Evolutionary conservation across 2,113 vertebrate genomes (phyloP).

Genomic region (Cyprinodon brontotheroides): DNA sequence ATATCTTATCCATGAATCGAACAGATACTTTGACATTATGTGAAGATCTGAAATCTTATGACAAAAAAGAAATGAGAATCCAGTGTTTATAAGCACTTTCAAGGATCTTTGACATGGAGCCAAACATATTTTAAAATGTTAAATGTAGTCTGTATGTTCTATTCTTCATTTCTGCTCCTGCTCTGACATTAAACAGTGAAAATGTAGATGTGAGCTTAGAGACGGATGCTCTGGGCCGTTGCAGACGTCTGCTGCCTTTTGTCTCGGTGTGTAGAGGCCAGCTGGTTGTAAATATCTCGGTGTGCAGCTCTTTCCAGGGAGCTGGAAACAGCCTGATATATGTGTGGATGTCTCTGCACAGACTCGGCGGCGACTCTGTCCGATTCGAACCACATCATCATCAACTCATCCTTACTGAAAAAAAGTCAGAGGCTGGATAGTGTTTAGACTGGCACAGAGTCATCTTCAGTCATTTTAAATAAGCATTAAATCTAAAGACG

Average conservation of each 20-base stretch:
- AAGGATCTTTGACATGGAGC: background rate
- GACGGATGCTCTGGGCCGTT: background rate
- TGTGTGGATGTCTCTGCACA: constrained; percentile 11
- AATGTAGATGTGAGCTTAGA: background rate
- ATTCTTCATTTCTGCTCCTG: background rate
- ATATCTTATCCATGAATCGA: background rate
- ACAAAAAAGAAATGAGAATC: background rate
- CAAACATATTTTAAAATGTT: background rate
- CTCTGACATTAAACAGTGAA: background rate
- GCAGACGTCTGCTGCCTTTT: background rate
- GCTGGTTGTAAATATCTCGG: constrained; percentile 48
- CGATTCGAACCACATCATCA: constrained; percentile 50
- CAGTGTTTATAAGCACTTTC: background rate
- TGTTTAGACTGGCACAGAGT: constrained; percentile 72
- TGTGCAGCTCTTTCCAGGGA: constrained; percentile 17
- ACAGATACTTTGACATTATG: background rate
- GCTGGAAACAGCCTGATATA: constrained; percentile 25
- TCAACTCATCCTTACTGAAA: constrained; percentile 46
- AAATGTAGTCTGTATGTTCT: background rate
- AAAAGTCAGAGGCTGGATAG: constrained; percentile 39
- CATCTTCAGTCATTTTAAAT: constrained; percentile 69
- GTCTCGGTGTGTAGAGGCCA: background rate
- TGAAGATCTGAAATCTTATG: background rate
- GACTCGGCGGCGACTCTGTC: constrained; percentile 51
- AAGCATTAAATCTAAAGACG: constrained; percentile 74